A percentile compares a stretch with the other conserved stretches of the same genome.
These are phyloP conservation scores for Taenaris catops DNA, from an alignment of 2,888 invertebrate species.

Conservation along the genomic window DNA sequence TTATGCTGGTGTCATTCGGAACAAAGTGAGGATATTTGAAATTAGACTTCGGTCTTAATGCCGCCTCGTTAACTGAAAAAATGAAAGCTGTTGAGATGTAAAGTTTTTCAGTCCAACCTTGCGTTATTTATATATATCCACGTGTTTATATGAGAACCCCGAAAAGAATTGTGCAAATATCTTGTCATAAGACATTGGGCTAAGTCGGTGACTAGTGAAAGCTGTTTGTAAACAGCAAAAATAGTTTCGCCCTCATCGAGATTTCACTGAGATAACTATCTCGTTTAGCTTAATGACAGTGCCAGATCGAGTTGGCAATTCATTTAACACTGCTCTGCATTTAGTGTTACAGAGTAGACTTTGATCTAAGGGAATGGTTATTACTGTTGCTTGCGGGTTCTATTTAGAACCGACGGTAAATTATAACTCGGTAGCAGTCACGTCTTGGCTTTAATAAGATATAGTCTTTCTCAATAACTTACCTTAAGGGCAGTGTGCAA, in stretches of 20 bases:
- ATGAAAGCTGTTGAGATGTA: too few species aligned
- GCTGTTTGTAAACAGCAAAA: constrained; percentile 42
- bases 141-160: too few species aligned
- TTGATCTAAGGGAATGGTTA: constrained; percentile 43
- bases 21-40: too few species aligned
- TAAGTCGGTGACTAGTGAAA: constrained; percentile 52
- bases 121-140: too few species aligned
- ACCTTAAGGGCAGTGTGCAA: constrained; percentile 37
- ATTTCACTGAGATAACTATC: constrained; percentile 58
- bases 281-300: too few species aligned
- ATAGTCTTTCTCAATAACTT: constrained; percentile 14
- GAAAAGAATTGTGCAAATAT: constrained; percentile 6
- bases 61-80: too few species aligned
- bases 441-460: constrained; percentile 3
- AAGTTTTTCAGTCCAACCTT: too few species aligned
- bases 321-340: constrained; percentile 16
- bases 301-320: too few species aligned
- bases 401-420: constrained; percentile 36
- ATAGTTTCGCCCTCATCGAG: constrained; percentile 45
- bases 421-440: constrained; percentile 1
- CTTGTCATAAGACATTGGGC: constrained; percentile 9
- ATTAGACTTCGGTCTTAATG: too few species aligned
- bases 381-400: too few species aligned
- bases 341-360: constrained; percentile 32
- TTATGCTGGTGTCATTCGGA: too few species aligned